Conservation (phyloP, 2,888 invertebrate genomes). For the Galerucella pusilla region DNA sequence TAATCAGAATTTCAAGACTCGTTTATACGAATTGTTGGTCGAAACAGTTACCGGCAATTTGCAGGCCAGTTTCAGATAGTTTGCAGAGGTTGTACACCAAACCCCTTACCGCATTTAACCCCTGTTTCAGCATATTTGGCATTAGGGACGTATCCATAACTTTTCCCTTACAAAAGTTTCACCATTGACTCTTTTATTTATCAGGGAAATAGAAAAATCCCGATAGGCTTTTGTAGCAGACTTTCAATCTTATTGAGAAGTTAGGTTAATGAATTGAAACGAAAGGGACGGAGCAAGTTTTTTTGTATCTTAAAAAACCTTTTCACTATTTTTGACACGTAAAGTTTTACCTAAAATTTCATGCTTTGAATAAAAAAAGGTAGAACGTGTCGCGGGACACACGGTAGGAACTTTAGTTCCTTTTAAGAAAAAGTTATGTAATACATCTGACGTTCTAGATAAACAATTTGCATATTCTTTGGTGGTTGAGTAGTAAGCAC, state of each 20-base stretch:
- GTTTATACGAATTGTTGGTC: constrained; percentile 51
- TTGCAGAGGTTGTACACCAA: constrained; percentile 31
- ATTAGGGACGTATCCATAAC: constrained; percentile 33
- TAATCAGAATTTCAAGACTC: constrained; percentile 49
- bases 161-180: constrained; percentile 27
- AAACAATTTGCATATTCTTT: no score
- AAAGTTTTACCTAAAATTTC: no score
- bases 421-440: no score
- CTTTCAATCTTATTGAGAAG: not conserved
- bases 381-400: no score
- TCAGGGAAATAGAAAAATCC: constrained; percentile 17
- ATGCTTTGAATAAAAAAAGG: no score
- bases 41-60: constrained; percentile 54
- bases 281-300: not conserved
- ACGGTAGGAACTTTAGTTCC: no score
- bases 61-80: constrained; percentile 49
- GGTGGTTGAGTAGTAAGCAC: no score
- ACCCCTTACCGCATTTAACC: constrained; percentile 12
- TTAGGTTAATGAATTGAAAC: constrained; percentile 1
- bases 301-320: not conserved
- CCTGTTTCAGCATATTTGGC: constrained; percentile 4
- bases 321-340: not conserved
- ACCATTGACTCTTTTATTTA: constrained; percentile 25
- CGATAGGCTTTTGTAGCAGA: not conserved
- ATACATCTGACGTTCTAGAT: no score